These are phyloP conservation scores for human DNA, from an alignment of 2,113 vertebrate genomes.

Conservation along the genomic window DNA sequence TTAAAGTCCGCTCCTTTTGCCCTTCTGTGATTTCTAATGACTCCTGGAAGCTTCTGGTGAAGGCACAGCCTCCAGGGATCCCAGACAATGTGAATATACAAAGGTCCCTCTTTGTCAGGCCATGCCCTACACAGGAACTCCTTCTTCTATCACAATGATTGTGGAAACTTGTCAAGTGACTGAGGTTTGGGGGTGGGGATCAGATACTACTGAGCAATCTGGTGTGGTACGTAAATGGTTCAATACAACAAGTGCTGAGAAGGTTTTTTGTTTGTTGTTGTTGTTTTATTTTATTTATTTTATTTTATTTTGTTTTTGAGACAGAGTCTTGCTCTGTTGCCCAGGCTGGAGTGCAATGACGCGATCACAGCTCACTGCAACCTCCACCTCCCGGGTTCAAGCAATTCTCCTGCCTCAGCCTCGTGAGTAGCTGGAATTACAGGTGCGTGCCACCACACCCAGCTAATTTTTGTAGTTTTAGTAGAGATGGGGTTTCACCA, in stretches of 20 bases:
- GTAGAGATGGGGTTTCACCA: too few relatives aligned
- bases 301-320: too few relatives aligned
- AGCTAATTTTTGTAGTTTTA: too few relatives aligned
- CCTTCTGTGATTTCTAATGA: not conserved
- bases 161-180: not conserved
- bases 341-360: too few relatives aligned
- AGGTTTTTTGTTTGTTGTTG: not conserved
- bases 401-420: too few relatives aligned
- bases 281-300: too few relatives aligned
- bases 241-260: not conserved
- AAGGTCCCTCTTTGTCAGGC: not conserved
- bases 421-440: too few relatives aligned
- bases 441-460: too few relatives aligned
- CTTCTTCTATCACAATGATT: not conserved
- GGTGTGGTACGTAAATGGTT: not conserved
- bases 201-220: not conserved
- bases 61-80: not conserved
- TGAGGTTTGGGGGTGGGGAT: not conserved
- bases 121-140: too few relatives aligned
- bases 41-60: not conserved
- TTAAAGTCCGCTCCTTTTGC: not conserved
- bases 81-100: not conserved
- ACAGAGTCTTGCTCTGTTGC: too few relatives aligned
- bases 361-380: too few relatives aligned
- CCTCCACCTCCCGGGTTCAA: too few relatives aligned